phyloP scores from a whole-genome alignment of 1,140 invertebrate genomes.

The Heterodera schachtii region DNA sequence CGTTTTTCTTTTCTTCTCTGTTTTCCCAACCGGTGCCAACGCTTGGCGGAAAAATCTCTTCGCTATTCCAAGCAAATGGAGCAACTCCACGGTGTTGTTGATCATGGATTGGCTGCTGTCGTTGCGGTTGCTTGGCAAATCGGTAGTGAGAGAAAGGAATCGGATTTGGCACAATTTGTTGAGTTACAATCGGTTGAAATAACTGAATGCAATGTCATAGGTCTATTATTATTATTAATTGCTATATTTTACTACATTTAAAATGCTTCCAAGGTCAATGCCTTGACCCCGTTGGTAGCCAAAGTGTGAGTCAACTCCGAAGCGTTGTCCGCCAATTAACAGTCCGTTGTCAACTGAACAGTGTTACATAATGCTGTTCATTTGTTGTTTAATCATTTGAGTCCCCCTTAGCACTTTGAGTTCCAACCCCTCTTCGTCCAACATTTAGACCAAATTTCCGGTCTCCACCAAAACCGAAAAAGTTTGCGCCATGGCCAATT shows the following conservation, averaged over 20 bases:
- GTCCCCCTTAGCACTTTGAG: constrained; percentile 35
- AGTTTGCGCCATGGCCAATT: constrained; percentile 45
- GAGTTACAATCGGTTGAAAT: constrained; percentile 18
- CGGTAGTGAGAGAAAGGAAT: neutral
- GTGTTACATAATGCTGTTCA: neutral
- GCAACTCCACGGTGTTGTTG: neutral
- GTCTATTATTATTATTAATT: neutral
- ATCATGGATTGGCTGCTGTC: neutral
- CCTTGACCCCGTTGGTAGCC: constrained; percentile 42
- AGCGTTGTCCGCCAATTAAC: constrained; percentile 37
- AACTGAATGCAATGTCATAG: neutral
- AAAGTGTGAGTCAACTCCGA: constrained; percentile 46
- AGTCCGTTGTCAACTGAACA: constrained; percentile 47
- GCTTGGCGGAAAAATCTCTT: constrained; percentile 27
- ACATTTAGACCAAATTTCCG: constrained; percentile 40
- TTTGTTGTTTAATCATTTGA: neutral
- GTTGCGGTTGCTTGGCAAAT: constrained; percentile 1
- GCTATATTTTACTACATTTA: constrained; percentile 33
- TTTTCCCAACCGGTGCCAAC: constrained; percentile 34
- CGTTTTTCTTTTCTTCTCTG: constrained; percentile 15
- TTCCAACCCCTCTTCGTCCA: constrained; percentile 46
- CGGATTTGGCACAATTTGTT: constrained; percentile 8
- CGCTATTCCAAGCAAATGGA: constrained; percentile 5
- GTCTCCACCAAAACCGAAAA: constrained; percentile 52
- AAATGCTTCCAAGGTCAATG: constrained; percentile 46